Percentiles rank a stretch among this genome's conserved stretches.
phyloP scores from a whole-genome alignment of 2,797 vertebrate genomes.

The Macrochelys suwanniensis region DNA sequence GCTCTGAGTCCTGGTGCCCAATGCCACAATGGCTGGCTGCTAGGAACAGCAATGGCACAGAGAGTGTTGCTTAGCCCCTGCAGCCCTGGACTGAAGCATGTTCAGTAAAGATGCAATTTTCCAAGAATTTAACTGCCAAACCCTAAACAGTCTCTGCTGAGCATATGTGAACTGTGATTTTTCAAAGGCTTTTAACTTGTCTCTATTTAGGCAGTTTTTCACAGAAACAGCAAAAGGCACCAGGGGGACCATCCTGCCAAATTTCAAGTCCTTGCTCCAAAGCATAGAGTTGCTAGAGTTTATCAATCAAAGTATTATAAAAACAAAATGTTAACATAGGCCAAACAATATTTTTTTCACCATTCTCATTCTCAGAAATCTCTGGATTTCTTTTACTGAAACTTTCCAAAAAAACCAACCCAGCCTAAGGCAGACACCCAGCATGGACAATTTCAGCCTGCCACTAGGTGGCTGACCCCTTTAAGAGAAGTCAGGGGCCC shows the following conservation, averaged over 20 bases:
- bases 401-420: not conserved
- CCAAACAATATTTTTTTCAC: not conserved
- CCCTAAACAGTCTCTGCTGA: not conserved
- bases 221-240: not conserved
- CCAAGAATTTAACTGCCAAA: not conserved
- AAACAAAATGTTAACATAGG: not conserved
- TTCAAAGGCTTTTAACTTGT: not conserved
- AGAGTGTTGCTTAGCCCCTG: accelerated
- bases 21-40: accelerated
- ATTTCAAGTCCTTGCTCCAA: not conserved
- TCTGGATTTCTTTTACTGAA: not conserved
- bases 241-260: not conserved
- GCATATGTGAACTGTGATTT: accelerated
- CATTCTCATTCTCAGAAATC: not conserved
- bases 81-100: accelerated
- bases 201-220: not conserved
- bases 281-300: not conserved
- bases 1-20: not conserved
- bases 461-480: not conserved
- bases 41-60: accelerated
- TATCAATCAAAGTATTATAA: not conserved
- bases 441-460: not conserved
- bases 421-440: not conserved
- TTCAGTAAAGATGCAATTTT: not conserved
- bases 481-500: not conserved